Base-by-base conservation (phyloP, 2,888 invertebrate species). In the Eugnorisma glareosa region DNA sequence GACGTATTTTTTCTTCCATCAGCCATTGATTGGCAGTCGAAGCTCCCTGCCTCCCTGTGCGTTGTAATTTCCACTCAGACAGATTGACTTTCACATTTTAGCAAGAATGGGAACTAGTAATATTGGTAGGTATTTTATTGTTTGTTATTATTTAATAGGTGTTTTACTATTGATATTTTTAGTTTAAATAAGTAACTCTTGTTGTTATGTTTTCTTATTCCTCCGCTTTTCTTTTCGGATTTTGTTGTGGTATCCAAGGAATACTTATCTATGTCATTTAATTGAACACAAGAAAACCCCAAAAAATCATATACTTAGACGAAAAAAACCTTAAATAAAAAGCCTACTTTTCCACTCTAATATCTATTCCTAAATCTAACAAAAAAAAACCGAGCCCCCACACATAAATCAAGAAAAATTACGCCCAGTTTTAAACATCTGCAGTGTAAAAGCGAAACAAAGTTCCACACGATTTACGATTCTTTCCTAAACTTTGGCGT, bases 51-150 rank as follows among this genome's bases (percentile, higher is more conserved):
- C 54, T 10, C 70, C 71, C 81, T 69, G 24, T 76, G 76, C 84
- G 73, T 80, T 88, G 81, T 88, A 82, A 86, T 86, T 80, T 79
- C 86, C 87, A 87, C 87, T 86, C 75, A 77, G 75, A 37, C 51
- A 81, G 84, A 88, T 88, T 88, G 84, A 88, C 73, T 84, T 76
- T 79, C 64, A 31, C 64, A 69, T 86, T 77, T 84, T 37, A 76
- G 48, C 64, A 73, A 77, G 67, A 85, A 86, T 81, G 13, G 68
- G 13, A 74, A 63, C 78, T 66, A 40, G 45, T 31, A 11, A 73
- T 71, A 66, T 67, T 67, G 51, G 24, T 64, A 64, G 45, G 28
- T 66, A 64, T 45, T 43, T 6, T 10, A 37, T 31, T 43, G 40
- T 77, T 10, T 51, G 7, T 51, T 40, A 4, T 18, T 24, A 48